Evolutionary conservation across 2,797 vertebrate species (phyloP).

Genomic region (Mormyrops boulengeri): DNA sequence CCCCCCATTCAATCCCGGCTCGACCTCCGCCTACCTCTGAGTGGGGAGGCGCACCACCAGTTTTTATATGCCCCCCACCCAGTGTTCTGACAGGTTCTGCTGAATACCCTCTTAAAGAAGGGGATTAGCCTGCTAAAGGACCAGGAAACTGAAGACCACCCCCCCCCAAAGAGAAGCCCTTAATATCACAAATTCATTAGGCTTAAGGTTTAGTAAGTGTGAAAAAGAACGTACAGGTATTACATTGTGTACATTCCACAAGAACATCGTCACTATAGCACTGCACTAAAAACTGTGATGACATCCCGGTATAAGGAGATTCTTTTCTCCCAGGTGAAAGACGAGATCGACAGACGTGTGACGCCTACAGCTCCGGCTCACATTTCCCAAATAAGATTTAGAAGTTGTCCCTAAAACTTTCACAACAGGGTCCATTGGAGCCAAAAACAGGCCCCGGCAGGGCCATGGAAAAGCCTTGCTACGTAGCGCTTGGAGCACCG

Average conservation of each 20-base stretch:
- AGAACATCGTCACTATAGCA: background rate
- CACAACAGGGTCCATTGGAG: background rate
- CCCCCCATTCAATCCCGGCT: background rate
- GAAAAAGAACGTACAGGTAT: background rate
- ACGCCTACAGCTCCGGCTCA: background rate
- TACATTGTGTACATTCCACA: background rate
- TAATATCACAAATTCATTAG: background rate
- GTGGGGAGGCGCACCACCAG: background rate
- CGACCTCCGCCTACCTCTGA: slow-evolving; percentile 10
- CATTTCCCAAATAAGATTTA: background rate
- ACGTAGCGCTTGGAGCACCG: background rate
- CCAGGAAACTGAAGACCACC: background rate
- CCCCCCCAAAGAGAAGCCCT: background rate
- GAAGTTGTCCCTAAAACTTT: background rate
- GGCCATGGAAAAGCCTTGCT: background rate
- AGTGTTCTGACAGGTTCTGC: background rate
- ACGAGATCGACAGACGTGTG: background rate
- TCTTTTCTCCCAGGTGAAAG: background rate
- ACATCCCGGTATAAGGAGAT: too few species aligned
- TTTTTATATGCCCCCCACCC: background rate
- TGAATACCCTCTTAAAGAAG: slow-evolving; percentile 15
- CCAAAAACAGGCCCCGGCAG: background rate
- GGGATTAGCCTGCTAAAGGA: slow-evolving; percentile 15
- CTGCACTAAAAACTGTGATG: background rate
- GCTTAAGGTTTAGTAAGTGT: background rate